Percentiles rank a stretch among this genome's conserved stretches.
phyloP scores from a whole-genome alignment of 2,888 invertebrate genomes.

The Ectemnius continuus region DNA sequence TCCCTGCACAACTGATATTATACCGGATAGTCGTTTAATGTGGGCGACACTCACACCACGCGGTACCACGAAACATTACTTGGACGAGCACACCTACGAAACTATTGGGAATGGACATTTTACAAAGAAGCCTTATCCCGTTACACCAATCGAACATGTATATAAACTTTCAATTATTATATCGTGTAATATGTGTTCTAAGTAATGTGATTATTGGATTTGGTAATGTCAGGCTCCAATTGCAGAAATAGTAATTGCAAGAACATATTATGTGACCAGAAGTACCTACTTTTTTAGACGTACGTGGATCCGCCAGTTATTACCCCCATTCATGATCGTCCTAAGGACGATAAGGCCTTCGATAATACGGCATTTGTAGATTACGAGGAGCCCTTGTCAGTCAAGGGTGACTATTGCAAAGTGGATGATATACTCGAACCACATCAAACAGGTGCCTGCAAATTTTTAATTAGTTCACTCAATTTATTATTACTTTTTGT shows the following conservation, averaged over 20 bases:
- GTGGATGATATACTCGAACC: slow-evolving; percentile 79
- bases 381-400: slow-evolving; percentile 90
- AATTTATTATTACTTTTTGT: background rate
- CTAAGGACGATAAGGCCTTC: slow-evolving; percentile 79
- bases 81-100: slow-evolving; percentile 76
- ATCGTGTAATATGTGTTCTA: too few relatives aligned
- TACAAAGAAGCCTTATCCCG: slow-evolving; percentile 65
- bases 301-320: slow-evolving; percentile 72
- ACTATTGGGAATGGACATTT: slow-evolving; percentile 70
- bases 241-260: background rate
- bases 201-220: background rate
- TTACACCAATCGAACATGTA: slow-evolving; percentile 77
- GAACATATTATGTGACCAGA: slow-evolving; percentile 21
- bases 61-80: slow-evolving; percentile 86
- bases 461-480: background rate
- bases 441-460: slow-evolving; percentile 66
- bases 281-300: slow-evolving; percentile 65
- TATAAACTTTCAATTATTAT: slow-evolving; percentile 72
- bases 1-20: slow-evolving; percentile 80
- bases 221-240: background rate
- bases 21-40: slow-evolving; percentile 84
- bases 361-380: slow-evolving; percentile 89
- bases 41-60: slow-evolving; percentile 93
- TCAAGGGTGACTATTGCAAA: slow-evolving; percentile 85
- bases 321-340: slow-evolving; percentile 66